Evolutionary conservation across 2,888 invertebrate species (phyloP).

Genomic region (Altica lythri): DNA sequence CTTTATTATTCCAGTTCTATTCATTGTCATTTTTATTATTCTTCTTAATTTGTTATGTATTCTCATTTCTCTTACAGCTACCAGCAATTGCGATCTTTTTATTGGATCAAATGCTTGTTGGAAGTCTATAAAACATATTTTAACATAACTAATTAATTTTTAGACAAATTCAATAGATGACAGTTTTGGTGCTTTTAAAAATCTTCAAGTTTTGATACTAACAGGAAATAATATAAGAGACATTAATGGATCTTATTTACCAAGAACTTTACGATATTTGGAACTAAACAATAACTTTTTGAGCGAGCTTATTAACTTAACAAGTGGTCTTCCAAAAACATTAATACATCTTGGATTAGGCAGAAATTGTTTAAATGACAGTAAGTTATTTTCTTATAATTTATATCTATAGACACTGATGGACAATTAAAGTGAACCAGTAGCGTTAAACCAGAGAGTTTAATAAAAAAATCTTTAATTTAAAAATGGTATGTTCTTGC

Average conservation of each 20-base stretch:
- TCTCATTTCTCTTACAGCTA: too few species aligned
- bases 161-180: conserved; percentile 61
- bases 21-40: too few species aligned
- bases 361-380: conserved; percentile 56
- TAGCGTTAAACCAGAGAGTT: too few species aligned
- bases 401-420: too few species aligned
- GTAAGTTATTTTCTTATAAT: conserved; percentile 42
- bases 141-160: too few species aligned
- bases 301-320: conserved; percentile 51
- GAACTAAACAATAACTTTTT: conserved; percentile 62
- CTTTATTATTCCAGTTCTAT: too few species aligned
- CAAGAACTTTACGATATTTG: conserved; percentile 55
- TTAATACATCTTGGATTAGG: conserved; percentile 61
- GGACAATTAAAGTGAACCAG: not conserved
- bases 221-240: conserved; percentile 56
- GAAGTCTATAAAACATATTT: too few species aligned
- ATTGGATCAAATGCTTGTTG: too few species aligned
- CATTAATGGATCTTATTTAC: conserved; percentile 54
- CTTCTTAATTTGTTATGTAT: too few species aligned
- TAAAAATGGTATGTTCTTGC: too few species aligned
- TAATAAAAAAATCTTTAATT: too few species aligned
- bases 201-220: conserved; percentile 58
- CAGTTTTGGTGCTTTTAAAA: conserved; percentile 53
- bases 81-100: too few species aligned
- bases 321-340: conserved; percentile 51